Conservation (phyloP, 2,888 invertebrate genomes). For the Leucoma salicis region DNA sequence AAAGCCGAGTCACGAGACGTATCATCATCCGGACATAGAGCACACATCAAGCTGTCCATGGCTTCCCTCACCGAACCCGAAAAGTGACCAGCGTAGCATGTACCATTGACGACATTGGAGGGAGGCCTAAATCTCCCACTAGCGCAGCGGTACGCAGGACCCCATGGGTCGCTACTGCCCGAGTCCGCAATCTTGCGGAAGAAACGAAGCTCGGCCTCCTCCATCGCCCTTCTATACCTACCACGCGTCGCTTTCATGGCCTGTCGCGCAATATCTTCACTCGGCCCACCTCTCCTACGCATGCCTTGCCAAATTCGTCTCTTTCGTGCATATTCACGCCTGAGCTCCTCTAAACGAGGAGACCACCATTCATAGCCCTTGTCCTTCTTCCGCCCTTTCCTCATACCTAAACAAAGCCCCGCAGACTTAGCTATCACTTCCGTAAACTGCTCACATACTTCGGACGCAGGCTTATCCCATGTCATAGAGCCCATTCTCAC, state of each 20-base stretch:
- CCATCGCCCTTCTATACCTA: conserved; percentile 1
- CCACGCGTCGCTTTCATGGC: neutral
- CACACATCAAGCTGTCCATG: too few species aligned
- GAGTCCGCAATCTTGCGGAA: conserved; percentile 1
- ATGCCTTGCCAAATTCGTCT: conserved; percentile 5
- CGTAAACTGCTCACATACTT: neutral
- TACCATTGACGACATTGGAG: conserved; percentile 15
- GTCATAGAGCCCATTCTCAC: neutral
- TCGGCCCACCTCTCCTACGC: neutral
- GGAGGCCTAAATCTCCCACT: conserved; percentile 20
- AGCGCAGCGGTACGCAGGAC: conserved; percentile 24
- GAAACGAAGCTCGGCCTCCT: neutral
- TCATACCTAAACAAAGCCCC: neutral
- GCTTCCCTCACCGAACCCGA: too few species aligned
- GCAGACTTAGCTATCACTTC: neutral
- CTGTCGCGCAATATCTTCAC: neutral
- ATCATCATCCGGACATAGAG: too few species aligned
- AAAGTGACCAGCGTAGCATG: too few species aligned
- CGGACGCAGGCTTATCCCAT: neutral
- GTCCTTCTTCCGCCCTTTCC: neutral
- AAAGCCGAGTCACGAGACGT: too few species aligned
- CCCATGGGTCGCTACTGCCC: conserved; percentile 21
- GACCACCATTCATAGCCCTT: conserved; percentile 16
- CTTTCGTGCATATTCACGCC: neutral
- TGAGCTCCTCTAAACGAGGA: conserved; percentile 1